Evolutionary conservation across 2,113 vertebrate genomes (phyloP).

Genomic region (Cisticola juncidis): DNA sequence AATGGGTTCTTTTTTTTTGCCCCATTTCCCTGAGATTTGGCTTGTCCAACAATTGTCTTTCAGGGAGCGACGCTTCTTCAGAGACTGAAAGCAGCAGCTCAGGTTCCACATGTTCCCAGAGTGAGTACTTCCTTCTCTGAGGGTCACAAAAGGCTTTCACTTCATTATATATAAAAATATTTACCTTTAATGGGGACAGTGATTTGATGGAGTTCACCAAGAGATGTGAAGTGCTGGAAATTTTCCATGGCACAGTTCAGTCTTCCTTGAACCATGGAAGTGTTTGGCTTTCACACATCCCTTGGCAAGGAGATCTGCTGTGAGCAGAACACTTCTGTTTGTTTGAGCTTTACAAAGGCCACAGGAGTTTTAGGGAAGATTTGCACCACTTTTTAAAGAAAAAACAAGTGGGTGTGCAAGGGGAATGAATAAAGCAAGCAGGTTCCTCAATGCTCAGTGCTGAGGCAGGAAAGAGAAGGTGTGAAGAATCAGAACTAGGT

Average conservation of each 20-base stretch:
- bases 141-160: neutral
- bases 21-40: neutral
- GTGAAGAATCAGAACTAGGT: neutral
- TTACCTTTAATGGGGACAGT: neutral
- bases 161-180: neutral
- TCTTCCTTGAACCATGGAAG: neutral
- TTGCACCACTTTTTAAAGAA: neutral
- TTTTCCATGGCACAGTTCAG: neutral
- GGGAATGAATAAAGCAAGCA: neutral
- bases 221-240: neutral
- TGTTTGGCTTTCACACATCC: neutral
- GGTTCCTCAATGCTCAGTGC: neutral
- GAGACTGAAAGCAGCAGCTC: neutral
- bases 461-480: neutral
- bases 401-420: neutral
- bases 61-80: neutral
- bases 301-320: neutral
- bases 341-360: neutral
- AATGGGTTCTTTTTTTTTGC: neutral
- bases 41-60: neutral
- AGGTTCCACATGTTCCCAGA: neutral
- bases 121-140: conserved; percentile 18
- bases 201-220: neutral
- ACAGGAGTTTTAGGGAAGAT: neutral
- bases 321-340: neutral